Conservation (phyloP, 2,113 vertebrate species). For the Halichoerus grypus region DNA sequence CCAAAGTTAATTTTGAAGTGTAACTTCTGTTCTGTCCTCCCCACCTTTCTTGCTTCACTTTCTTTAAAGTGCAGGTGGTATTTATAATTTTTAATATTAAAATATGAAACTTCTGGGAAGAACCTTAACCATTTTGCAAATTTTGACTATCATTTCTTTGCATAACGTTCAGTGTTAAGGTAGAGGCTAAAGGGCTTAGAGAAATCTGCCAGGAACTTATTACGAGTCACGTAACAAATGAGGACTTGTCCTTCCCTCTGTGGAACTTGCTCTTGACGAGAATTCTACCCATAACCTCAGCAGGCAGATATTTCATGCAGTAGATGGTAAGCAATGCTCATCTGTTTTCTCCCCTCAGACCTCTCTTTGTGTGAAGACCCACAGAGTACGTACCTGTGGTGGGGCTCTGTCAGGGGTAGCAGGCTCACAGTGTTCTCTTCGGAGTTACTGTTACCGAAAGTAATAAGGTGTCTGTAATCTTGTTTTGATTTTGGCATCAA, state of each 20-base stretch:
- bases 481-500: constrained; percentile 8
- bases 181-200: not conserved
- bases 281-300: not conserved
- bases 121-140: not conserved
- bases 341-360: not conserved
- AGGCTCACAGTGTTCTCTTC: not conserved
- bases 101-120: not conserved
- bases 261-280: not conserved
- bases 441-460: not conserved
- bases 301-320: not conserved
- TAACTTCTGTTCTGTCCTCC: not conserved
- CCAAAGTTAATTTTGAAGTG: not conserved
- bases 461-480: not conserved
- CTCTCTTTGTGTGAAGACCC: not conserved
- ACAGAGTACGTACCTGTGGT: not conserved
- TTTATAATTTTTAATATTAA: not conserved
- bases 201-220: not conserved
- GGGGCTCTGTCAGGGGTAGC: not conserved
- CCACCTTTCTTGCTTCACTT: not conserved
- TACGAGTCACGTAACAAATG: not conserved
- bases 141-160: not conserved
- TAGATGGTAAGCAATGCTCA: not conserved
- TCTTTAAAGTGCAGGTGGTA: not conserved
- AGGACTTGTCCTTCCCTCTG: not conserved
- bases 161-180: not conserved